Base-by-base conservation (phyloP, 30 jellyfish, hydroid and myxozoan species). In the Cassiopea andromeda region DNA sequence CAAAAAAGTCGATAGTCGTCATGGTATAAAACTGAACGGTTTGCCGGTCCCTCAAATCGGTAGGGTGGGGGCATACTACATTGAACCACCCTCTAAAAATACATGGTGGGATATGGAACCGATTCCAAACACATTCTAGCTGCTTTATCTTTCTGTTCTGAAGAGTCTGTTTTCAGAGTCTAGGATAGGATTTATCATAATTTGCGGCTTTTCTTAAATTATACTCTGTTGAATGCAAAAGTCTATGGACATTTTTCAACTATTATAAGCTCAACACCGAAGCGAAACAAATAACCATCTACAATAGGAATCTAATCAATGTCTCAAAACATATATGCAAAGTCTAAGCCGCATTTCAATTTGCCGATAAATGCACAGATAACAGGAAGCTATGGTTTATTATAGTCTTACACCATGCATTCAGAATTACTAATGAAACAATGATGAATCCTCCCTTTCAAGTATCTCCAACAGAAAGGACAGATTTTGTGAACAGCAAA, bases 181-280 rank as follows among this genome's bases (percentile, higher is more conserved):
- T 19, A n/a, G 67, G 90, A 81, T 47, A 44, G 73, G 80, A 49
- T 45, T 81, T 81, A 61, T 47, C 67, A 81, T 81, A 81, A 81
- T 81, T 81, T 60, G 90, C 67, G 90, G 90, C 79, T 81, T 60
- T 9, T 27, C 54, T 71, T 4, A 46, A 77, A 61, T 60, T 69
- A 66, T 43, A 81, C 18, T 50, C 49, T 10, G 69, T 68, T 66
- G 82, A 81, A 81, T 7, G 72, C 17, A 17, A 81, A 81, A 81
- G 66, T 81, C 90, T 54, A 81, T 68, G 88, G 90, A 81, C 90
- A 81, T 81, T 45, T 67, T 81, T 81, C 48, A 16, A 57, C 46
- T 18, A 69, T 81, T 64, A 44, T 67, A 70, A 19, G 82, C 90
- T 81, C 48, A 57, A 60, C 9, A 49, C 50, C 67, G 90, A 81